Conservation (phyloP, 2,113 vertebrate species). For the Microtus oregoni region DNA sequence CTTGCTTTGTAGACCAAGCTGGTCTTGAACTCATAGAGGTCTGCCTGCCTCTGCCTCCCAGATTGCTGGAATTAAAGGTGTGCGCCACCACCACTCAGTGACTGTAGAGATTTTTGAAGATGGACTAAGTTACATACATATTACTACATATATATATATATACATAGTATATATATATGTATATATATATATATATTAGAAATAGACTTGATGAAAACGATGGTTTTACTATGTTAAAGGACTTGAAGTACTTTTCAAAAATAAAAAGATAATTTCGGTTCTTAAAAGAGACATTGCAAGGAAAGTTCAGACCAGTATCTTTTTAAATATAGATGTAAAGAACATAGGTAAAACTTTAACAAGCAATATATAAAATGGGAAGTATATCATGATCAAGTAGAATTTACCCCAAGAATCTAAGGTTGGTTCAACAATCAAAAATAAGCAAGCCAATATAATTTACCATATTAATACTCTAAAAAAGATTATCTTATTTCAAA, state of each 20-base stretch:
- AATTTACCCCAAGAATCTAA: too few species aligned
- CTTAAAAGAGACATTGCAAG: background rate
- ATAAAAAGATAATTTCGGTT: background rate
- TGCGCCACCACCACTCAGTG: too few species aligned
- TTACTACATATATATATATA: too few species aligned
- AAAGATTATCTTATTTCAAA: background rate
- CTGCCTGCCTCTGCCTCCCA: too few species aligned
- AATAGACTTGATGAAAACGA: background rate
- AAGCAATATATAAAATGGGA: background rate
- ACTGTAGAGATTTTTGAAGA: too few species aligned
- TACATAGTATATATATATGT: too few species aligned
- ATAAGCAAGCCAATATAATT: background rate
- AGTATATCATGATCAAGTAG: background rate
- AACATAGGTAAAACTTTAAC: background rate
- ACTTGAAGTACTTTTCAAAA: constrained; percentile 10
- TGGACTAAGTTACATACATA: too few species aligned
- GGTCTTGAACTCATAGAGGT: too few species aligned
- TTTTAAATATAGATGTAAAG: background rate
- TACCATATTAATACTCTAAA: background rate
- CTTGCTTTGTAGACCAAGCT: too few species aligned
- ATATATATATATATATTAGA: background rate
- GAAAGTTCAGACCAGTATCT: background rate
- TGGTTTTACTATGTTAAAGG: background rate
- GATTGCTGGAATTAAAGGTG: too few species aligned
- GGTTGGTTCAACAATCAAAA: constrained; percentile 10